Evolutionary conservation across 1,140 invertebrate genomes (phyloP).

Genomic region (Brachystomella parvula): DNA sequence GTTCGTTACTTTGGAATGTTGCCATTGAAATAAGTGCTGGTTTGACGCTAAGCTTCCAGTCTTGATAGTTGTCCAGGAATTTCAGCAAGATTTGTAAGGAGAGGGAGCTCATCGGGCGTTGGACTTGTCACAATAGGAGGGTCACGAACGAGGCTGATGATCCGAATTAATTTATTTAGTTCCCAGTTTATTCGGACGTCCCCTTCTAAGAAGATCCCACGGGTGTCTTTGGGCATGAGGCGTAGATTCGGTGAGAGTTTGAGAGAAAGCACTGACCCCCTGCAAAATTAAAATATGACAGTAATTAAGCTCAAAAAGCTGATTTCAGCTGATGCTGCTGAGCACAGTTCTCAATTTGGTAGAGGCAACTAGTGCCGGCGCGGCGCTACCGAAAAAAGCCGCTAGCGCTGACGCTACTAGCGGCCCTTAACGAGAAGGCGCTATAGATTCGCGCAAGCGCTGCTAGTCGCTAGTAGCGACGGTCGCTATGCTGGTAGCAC

Average conservation of each 20-base stretch:
- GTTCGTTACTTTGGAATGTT: too few relatives aligned
- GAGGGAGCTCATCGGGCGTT: not conserved
- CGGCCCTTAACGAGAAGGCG: too few relatives aligned
- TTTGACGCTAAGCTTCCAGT: too few relatives aligned
- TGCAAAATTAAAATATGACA: slow-evolving; percentile 44
- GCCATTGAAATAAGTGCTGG: too few relatives aligned
- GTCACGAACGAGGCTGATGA: slow-evolving; percentile 73
- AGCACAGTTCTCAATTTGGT: too few relatives aligned
- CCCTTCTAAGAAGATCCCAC: slow-evolving; percentile 55
- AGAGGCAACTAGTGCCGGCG: too few relatives aligned
- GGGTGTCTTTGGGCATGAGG: slow-evolving; percentile 65
- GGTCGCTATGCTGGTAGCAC: too few relatives aligned
- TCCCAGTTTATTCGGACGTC: slow-evolving; percentile 52
- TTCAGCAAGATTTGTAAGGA: not conserved
- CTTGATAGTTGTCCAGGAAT: not conserved
- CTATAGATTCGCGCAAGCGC: too few relatives aligned
- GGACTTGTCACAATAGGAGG: slow-evolving; percentile 43
- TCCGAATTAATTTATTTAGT: slow-evolving; percentile 72
- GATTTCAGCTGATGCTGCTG: too few relatives aligned
- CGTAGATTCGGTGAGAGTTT: slow-evolving; percentile 89
- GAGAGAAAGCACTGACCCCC: slow-evolving; percentile 69
- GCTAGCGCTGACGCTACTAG: too few relatives aligned
- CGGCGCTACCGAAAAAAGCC: not conserved
- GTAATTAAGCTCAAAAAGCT: not conserved
- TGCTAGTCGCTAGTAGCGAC: too few relatives aligned